Evolutionary conservation across 2,888 invertebrate genomes (phyloP).

Genomic region (Papilio gigon): DNA sequence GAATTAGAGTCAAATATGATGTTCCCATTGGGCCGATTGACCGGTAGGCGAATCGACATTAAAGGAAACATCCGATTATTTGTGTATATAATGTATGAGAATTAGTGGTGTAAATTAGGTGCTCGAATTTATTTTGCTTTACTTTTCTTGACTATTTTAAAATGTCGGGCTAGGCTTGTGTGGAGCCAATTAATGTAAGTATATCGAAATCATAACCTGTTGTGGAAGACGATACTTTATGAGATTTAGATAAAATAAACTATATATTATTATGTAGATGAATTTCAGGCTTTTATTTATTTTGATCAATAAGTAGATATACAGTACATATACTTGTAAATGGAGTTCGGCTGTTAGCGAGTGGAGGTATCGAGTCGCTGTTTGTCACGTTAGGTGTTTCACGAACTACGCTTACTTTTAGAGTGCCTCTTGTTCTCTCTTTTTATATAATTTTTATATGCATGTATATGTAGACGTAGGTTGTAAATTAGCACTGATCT

Average conservation of each 20-base stretch:
- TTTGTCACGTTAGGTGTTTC: conserved; percentile 73
- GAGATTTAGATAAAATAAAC: conserved; percentile 69
- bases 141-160: conserved; percentile 52
- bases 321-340: conserved; percentile 51
- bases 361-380: conserved; percentile 53
- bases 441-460: conserved; percentile 79
- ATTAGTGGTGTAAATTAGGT: conserved; percentile 68
- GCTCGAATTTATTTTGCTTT: conserved; percentile 55
- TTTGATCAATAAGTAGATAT: conserved; percentile 55
- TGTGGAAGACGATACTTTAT: conserved; percentile 80
- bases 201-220: conserved; percentile 67
- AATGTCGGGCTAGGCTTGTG: conserved; percentile 52
- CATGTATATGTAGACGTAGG: conserved; percentile 64
- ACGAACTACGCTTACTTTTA: conserved; percentile 79
- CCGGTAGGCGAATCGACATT: no score
- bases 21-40: no score
- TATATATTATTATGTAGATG: conserved; percentile 61
- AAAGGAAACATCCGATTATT: no score
- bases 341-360: conserved; percentile 56
- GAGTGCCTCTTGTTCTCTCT: conserved; percentile 83
- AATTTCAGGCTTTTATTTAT: conserved; percentile 56
- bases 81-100: conserved; percentile 74
- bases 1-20: no score
- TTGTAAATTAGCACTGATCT: conserved; percentile 66
- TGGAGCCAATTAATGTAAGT: conserved; percentile 61